Base-by-base conservation (phyloP, 2,113 vertebrate genomes). In the Odobenus rosmarus region DNA sequence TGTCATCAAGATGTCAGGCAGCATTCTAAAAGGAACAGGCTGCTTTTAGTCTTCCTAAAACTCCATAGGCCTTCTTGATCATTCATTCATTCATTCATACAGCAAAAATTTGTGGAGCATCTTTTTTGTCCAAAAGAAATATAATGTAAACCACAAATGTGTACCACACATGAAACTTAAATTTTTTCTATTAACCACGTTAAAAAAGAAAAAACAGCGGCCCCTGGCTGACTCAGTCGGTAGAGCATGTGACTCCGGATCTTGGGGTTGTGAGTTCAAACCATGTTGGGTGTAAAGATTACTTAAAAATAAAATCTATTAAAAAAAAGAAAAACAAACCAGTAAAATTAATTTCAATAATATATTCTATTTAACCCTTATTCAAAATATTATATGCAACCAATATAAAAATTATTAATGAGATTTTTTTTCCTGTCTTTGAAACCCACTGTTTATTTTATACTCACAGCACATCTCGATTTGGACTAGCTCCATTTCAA, bases 11-110 rank as follows among this genome's bases (percentile, higher is more conserved):
- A 62, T 51, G 57, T 72, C 64, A 84, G 62, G 11, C 26, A 69
- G 64, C 79, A 51, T 76, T 46, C 71, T 94, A 11, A 14, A 79
- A 55, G 16, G 26, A 39, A 57, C 5, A 86, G 36, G 51, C n/a
- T 86, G 39, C 24, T 81, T 93, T 95, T 46, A 89, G 72, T 39
- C 42, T 94, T 93, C 94, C 55, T 74, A 83, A 72, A 93, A 12
- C 26, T 5, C 42, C 76, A 31, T 12, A 42, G 33, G 10, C 2
- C n/a, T 77, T 96, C 46, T 84, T 55, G 21, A 53, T 23, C 26
- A 16, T 76, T 81, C 55, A 39, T 61, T 95, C 39, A 84, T n/a
- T 87, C 57, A 92, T 16, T 80, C 69, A 64, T 33, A 46, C n/a
- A 93, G 51, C 64, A 96, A 93, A 90, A 89, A 62, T 85, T 61